A percentile compares a stretch with the other conserved stretches of the same genome.
These are phyloP conservation scores for Petaurus breviceps DNA, from an alignment of 2,113 vertebrate genomes.

Conservation along the genomic window DNA sequence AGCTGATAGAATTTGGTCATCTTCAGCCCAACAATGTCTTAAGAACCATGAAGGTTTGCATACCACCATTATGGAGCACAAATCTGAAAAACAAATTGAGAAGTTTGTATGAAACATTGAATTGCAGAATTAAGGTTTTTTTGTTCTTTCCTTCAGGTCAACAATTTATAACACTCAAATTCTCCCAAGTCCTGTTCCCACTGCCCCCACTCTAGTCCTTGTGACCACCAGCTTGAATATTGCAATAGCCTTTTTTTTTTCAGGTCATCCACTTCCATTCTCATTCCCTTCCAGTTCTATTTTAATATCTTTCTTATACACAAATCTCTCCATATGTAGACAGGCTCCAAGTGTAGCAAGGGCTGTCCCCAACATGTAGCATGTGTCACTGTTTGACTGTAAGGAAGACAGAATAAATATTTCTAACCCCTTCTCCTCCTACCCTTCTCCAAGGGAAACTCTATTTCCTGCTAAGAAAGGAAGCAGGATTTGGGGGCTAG, in stretches of 20 bases:
- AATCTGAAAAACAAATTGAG: neutral
- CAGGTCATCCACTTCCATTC: neutral
- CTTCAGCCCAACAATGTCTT: neutral
- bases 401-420: neutral
- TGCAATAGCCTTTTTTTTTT: neutral
- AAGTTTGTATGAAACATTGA: neutral
- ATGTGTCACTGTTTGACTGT: neutral
- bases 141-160: neutral
- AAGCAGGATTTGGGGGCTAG: neutral
- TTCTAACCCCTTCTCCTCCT: neutral
- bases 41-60: neutral
- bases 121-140: neutral
- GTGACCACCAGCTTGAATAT: neutral
- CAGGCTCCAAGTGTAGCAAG: neutral
- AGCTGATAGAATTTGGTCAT: no score
- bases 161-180: neutral
- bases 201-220: neutral
- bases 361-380: neutral
- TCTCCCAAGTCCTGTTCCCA: neutral
- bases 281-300: neutral
- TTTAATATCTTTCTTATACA: neutral
- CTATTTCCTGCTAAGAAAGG: no score
- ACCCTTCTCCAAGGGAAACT: neutral
- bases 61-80: neutral
- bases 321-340: neutral